Evolutionary conservation across 2,888 invertebrate genomes (phyloP), one percentile per base, ranked within the genome.

Genomic region (Aporophyla nigra): DNA sequence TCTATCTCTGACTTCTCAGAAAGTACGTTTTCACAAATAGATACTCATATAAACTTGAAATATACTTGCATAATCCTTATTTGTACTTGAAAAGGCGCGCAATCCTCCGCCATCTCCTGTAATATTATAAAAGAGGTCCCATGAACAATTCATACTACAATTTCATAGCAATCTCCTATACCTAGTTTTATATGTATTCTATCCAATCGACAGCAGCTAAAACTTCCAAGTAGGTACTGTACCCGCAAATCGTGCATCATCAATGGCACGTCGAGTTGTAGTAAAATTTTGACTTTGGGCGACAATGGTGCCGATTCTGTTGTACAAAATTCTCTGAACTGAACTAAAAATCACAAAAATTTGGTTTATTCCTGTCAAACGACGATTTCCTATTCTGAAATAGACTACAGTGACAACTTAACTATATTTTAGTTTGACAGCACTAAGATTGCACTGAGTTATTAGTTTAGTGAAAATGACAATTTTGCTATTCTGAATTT

Each of bases 81-180:
- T 40, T 43, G 68, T 68, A 68, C 68, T 59, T 76, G 51, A 67
- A 77, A 58, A 58, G 10, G 27, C n/a, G 49, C 49, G 40, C 27
- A 58, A 58, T 76, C 3, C n/a, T 19, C 27, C 27, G 27, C 7
- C 27, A 16, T 43, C 43, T 27, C 56, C 19, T 43, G 43, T 27
- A 14, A 66, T 9, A 21, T n/a, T 68, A 1, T 21, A 24, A 1
- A 53, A n/a, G 14, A 19, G 43, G 33, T 51, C 19, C 27, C 78
- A n/a, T 67, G 24, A 16, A 58, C 58, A 78, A 27, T 5, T 14
- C 67, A 27, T 10, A 27, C 16, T 24, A 14, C 1, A 76, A 49
- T 49, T 63, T 49, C 4, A 76, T 9, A 58, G 2, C 2, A 24
- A 71, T 10, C 49, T 56, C 10, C 14, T 33, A 19, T 5, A 27